These are phyloP conservation scores for Abscondita cerata DNA, from an alignment of 2,888 invertebrate species.

Conservation along the genomic window DNA sequence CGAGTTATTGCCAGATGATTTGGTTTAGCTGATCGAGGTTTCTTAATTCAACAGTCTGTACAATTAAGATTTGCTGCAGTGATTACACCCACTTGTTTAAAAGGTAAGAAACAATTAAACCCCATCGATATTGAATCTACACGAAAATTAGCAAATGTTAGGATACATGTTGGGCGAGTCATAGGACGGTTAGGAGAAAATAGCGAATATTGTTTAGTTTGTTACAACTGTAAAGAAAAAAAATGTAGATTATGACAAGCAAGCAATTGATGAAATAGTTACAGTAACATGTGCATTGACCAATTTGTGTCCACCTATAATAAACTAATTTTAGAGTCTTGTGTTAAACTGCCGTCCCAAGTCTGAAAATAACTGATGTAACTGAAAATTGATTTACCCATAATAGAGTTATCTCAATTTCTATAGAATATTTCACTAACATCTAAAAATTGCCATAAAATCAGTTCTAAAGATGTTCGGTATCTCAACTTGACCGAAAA, in stretches of 20 bases:
- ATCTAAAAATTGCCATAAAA: no score
- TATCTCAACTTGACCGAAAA: no score
- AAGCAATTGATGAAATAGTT: neutral
- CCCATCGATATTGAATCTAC: neutral
- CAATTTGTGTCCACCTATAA: neutral
- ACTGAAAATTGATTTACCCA: no score
- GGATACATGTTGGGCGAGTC: neutral
- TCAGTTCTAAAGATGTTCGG: no score
- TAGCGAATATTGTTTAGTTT: neutral
- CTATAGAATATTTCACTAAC: no score
- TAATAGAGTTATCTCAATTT: no score
- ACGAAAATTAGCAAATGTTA: no score
- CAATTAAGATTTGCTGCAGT: neutral
- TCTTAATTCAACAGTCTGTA: conserved; percentile 4
- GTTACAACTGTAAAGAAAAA: neutral
- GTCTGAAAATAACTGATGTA: no score
- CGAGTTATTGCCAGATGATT: neutral
- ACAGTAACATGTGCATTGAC: neutral
- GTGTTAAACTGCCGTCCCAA: no score
- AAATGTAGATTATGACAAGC: neutral
- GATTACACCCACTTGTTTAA: neutral
- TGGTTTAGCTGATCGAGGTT: neutral
- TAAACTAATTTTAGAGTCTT: no score
- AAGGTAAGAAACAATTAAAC: neutral
- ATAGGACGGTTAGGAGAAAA: neutral